These are phyloP conservation scores for Ginglymostoma cirratum DNA, from an alignment of 2,113 vertebrate species.

Conservation along the genomic window DNA sequence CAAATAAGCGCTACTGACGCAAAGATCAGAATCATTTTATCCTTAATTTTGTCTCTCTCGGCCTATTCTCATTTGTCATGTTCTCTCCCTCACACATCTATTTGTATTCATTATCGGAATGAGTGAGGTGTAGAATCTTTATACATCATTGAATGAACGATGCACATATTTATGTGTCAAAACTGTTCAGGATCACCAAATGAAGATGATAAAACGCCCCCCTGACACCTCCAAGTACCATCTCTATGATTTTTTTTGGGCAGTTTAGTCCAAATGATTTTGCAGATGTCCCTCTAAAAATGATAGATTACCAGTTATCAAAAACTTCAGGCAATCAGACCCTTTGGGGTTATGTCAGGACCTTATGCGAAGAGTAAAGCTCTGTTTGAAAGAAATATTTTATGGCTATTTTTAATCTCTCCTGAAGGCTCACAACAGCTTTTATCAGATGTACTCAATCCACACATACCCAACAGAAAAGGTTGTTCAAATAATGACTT, in stretches of 20 bases:
- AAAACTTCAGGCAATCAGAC: not conserved
- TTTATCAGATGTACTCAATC: too few species aligned
- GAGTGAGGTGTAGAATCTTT: not conserved
- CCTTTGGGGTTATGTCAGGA: not conserved
- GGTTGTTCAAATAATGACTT: not conserved
- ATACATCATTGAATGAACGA: not conserved
- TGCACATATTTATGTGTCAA: not conserved
- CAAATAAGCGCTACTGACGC: not conserved
- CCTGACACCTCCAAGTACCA: not conserved
- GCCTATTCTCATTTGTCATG: not conserved
- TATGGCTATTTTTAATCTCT: not conserved
- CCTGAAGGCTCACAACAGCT: not conserved
- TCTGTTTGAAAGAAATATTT: not conserved
- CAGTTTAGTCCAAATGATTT: not conserved
- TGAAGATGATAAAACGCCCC: not conserved
- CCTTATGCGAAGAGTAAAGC: not conserved
- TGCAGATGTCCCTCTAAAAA: not conserved
- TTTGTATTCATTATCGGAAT: not conserved
- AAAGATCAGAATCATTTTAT: not conserved
- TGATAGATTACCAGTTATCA: not conserved
- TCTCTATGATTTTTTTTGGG: not conserved
- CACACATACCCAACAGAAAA: too few species aligned
- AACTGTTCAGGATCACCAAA: not conserved
- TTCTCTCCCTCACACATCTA: not conserved
- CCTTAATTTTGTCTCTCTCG: not conserved